These are phyloP conservation scores for Synergus laeviventris DNA, from an alignment of 2,888 invertebrate species.

Conservation along the genomic window DNA sequence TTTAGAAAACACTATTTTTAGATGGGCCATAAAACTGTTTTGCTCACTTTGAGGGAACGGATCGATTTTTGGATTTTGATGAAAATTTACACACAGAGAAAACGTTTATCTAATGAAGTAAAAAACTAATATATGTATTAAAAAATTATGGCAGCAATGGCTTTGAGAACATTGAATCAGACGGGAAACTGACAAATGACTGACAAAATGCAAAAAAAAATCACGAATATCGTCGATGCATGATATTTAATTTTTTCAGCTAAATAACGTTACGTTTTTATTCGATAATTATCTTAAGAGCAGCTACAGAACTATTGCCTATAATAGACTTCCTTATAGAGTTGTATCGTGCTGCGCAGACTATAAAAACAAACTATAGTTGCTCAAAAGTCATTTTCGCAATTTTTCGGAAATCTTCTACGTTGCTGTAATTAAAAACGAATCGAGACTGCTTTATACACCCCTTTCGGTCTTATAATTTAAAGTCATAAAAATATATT, in stretches of 20 bases:
- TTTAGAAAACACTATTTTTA: slow-evolving; percentile 25
- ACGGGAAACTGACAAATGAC: no score
- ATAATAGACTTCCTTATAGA: slow-evolving; percentile 9
- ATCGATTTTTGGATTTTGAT: slow-evolving; percentile 5
- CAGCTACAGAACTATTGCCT: not conserved
- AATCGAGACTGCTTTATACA: not conserved
- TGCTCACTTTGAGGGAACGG: not conserved
- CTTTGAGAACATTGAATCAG: no score
- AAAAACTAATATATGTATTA: no score
- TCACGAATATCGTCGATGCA: not conserved
- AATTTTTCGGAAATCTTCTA: not conserved
- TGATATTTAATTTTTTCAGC: not conserved
- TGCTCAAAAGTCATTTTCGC: slow-evolving; percentile 13
- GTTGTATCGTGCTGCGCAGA: not conserved
- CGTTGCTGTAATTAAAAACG: not conserved
- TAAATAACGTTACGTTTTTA: slow-evolving; percentile 1
- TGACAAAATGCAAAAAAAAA: not conserved
- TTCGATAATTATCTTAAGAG: slow-evolving; percentile 19
- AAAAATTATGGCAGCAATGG: no score
- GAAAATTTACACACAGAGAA: not conserved
- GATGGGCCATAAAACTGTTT: not conserved
- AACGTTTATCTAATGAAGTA: not conserved
- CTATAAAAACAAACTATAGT: slow-evolving; percentile 18
- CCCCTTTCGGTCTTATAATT: not conserved
- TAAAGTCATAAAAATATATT: not conserved